Conservation (phyloP, 2,888 invertebrate genomes). For the Cephalotes varians region DNA sequence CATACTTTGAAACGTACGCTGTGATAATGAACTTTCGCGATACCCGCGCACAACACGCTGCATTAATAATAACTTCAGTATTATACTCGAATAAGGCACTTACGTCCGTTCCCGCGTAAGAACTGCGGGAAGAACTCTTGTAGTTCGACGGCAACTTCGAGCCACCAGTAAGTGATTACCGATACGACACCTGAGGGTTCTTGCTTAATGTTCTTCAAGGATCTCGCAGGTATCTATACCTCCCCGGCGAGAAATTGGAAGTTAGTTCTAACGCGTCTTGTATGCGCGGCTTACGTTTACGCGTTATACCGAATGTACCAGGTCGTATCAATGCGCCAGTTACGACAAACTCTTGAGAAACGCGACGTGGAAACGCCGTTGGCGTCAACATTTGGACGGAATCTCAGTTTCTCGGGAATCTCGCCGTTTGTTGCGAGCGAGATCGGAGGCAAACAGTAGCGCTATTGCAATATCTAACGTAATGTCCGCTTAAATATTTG, state of each 20-base stretch:
- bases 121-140: constrained; percentile 39
- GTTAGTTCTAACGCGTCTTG: constrained; percentile 24
- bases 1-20: constrained; percentile 17
- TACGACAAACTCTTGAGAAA: constrained; percentile 34
- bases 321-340: constrained; percentile 17
- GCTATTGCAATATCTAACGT: constrained; percentile 52
- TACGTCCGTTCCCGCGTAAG: constrained; percentile 24
- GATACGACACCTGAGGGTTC: constrained; percentile 35
- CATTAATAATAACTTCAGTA: constrained; percentile 43
- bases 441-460: constrained; percentile 18
- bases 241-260: constrained; percentile 3
- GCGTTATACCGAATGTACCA: neutral
- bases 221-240: constrained; percentile 12
- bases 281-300: neutral
- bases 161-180: constrained; percentile 40
- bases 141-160: constrained; percentile 45
- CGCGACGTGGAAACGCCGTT: constrained; percentile 27
- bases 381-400: constrained; percentile 42
- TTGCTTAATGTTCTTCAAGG: constrained; percentile 10
- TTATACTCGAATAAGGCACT: constrained; percentile 34
- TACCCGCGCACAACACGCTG: constrained; percentile 31
- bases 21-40: constrained; percentile 40
- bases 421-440: constrained; percentile 32
- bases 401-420: constrained; percentile 37
- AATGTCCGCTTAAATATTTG: constrained; percentile 52